A percentile compares a stretch with the other conserved stretches of the same genome.
phyloP scores from a whole-genome alignment of 1,140 invertebrate genomes.

The Myzus persicae region DNA sequence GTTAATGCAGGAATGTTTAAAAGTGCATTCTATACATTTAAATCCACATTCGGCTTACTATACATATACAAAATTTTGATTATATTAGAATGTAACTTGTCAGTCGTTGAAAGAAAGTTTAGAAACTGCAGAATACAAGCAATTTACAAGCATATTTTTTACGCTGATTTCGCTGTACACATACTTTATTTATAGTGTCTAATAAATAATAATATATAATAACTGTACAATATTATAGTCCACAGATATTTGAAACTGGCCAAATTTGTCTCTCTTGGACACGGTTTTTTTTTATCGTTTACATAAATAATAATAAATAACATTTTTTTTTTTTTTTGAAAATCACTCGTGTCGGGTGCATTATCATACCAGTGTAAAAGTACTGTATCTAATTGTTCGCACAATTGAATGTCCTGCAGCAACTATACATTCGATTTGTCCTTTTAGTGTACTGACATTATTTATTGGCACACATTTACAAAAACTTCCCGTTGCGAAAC shows the following conservation, averaged over 20 bases:
- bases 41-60: too few species aligned
- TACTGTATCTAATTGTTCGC: background rate
- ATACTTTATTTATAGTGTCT: too few species aligned
- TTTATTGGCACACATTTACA: slow-evolving; percentile 37
- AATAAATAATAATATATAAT: too few species aligned
- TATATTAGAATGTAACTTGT: background rate
- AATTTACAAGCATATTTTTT: background rate
- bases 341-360: background rate
- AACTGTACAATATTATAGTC: too few species aligned
- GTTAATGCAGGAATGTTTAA: too few species aligned
- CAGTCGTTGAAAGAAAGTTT: background rate
- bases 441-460: background rate
- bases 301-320: background rate
- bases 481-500: background rate
- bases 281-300: background rate
- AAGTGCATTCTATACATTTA: background rate
- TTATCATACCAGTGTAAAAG: background rate
- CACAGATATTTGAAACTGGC: background rate
- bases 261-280: background rate
- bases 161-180: background rate
- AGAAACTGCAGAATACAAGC: background rate
- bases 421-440: background rate
- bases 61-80: too few species aligned
- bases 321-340: background rate
- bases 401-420: background rate